These are phyloP conservation scores for Mugil cephalus DNA, from an alignment of 2,113 vertebrate genomes.

Conservation along the genomic window DNA sequence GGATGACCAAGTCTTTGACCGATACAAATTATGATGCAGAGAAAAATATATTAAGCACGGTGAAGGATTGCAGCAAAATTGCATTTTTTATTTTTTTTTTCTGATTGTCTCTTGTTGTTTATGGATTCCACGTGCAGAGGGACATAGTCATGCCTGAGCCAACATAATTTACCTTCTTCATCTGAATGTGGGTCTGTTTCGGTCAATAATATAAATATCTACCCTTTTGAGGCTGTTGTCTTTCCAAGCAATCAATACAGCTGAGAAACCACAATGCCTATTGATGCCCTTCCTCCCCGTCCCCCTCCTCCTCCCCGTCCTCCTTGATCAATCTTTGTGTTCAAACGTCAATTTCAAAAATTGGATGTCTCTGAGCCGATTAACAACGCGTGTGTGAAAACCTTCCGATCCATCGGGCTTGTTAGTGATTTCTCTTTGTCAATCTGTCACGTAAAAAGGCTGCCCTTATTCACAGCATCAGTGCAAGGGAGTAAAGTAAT, in stretches of 20 bases:
- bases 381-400: slow-evolving; percentile 4
- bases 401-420: slow-evolving; percentile 4
- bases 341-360: slow-evolving; percentile 3
- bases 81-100: too few relatives aligned
- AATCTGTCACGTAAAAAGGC: not conserved
- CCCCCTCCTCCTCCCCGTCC: not conserved
- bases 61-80: not conserved
- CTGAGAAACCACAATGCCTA: slow-evolving; percentile 8
- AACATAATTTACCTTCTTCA: not conserved
- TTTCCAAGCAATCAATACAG: slow-evolving; percentile 27
- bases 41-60: not conserved
- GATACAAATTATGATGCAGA: not conserved
- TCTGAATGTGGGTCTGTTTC: slow-evolving; percentile 5
- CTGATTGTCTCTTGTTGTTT: slow-evolving; percentile 5
- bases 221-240: not conserved
- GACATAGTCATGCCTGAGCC: not conserved
- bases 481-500: slow-evolving; percentile 30
- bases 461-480: slow-evolving; percentile 24
- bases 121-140: not conserved
- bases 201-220: not conserved
- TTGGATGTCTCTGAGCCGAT: not conserved
- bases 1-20: slow-evolving; percentile 19
- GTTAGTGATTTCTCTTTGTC: slow-evolving; percentile 18
- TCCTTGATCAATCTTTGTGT: not conserved
- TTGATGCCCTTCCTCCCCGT: not conserved